Evolutionary conservation across 2,888 invertebrate genomes (phyloP), one percentile per base, ranked within the genome.

Genomic region (Agrochola lota): DNA sequence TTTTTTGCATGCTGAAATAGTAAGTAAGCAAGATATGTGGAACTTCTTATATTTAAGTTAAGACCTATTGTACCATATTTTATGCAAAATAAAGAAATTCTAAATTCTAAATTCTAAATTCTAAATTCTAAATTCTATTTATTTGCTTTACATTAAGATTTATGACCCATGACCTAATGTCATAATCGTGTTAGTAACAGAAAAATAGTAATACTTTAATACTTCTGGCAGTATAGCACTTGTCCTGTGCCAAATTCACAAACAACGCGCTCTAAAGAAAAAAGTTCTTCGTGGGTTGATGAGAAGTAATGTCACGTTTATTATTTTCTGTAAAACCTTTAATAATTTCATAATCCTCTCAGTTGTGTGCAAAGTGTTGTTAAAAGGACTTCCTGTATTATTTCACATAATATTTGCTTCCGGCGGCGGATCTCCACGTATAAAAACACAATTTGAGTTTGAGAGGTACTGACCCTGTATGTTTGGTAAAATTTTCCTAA

Each of bases 221-320:
- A n/a, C 12, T 11, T 26, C 8, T 80, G 84, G 86, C 77, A 68
- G 70, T 76, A 40, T 26, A 62, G 8, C 20, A 72, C 1, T n/a
- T 43, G 23, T 43, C 74, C 78, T 78, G 55, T 85, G 81, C 85
- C 63, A 62, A 70, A 72, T 63, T 76, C 67, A 67, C 70, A 84
- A 81, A 78, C 74, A 78, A 85, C 78, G 74, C 77, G 71, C 49
- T 60, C 20, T 60, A 20, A 40, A 59, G 17, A 69, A 35, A 55
- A 11, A 67, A 71, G 71, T 68, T 76, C 35, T 81, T 74, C 74
- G 70, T 87, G 67, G 78, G 66, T 83, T 81, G 78, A 81, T 63
- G 67, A 74, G 79, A 83, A 83, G 73, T 82, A 83, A 77, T 78
- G 89, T 88, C 87, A 88, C 82, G 80, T 84, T 82, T 79, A 85